Evolutionary conservation across 2,888 invertebrate species (phyloP), one percentile per base, ranked within the genome.

Genomic region (Mythimna lalbum): DNA sequence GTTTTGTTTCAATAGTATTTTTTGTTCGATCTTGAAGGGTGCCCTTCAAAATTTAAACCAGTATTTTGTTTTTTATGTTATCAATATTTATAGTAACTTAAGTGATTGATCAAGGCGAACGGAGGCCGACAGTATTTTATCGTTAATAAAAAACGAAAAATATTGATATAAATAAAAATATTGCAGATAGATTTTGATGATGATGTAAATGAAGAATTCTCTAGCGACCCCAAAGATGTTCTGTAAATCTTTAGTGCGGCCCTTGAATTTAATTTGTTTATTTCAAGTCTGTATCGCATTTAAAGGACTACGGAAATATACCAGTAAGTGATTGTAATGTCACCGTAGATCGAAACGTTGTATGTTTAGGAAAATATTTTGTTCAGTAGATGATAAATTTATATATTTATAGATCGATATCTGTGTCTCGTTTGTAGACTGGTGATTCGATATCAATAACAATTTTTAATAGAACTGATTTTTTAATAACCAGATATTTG

Each of bases 281-380:
- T 93, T 95, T 95, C 95, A 95, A 95, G 95, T 94, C 95, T 95
- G 93, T 90, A 83, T 91, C 93, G 73, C 92, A 90, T 87, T 87
- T 94, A 90, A 93, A 91, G 93, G 94, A 94, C 82, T 93, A 91
- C 82, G 90, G 90, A 80, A 90, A 91, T 73, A 86, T 93, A 65
- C 92, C 93, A 84, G 95, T 95, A 92, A 95, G 95, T 94, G 63
- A 67, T 73, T 82, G 66, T 70, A 56, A 63, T 72, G 70, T 9
- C 73, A 70, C 69, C 68, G 69, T 76, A 77, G 74, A 65, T 68
- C 61, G 60, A 66, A 39, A 59, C 63, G 5, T 67, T 77, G 56
- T 64, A 55, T 60, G 56, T 71, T 50, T 75, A 69, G 61, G 69
- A 72, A 59, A 71, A 66, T 65, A 53, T 75, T 66, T 73, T 74